A percentile compares a stretch with the other conserved stretches of the same genome.
These are phyloP conservation scores for Elysia chlorotica DNA, from an alignment of 1,140 invertebrate species.

Conservation along the genomic window DNA sequence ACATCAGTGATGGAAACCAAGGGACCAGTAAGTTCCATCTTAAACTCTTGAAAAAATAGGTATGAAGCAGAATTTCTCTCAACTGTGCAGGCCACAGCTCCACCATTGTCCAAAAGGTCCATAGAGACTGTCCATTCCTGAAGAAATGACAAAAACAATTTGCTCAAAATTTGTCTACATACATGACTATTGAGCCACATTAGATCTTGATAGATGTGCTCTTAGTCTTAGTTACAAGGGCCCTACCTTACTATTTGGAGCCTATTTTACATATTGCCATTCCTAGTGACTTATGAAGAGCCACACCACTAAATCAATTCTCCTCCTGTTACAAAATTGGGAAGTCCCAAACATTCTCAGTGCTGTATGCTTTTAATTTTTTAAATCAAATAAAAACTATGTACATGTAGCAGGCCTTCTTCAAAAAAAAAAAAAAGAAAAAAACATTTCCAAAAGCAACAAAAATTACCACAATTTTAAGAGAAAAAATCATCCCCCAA, in stretches of 20 bases:
- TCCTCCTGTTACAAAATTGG: too few species aligned
- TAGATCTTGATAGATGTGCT: background rate
- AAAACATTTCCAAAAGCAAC: background rate
- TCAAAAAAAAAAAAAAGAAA: too few species aligned
- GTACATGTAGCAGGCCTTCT: too few species aligned
- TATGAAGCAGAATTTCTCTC: constrained; percentile 14
- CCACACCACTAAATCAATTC: too few species aligned
- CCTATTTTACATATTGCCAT: background rate
- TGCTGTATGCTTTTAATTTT: too few species aligned
- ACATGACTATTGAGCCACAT: too few species aligned
- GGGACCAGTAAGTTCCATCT: constrained; percentile 17
- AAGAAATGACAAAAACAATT: background rate
- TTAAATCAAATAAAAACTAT: too few species aligned
- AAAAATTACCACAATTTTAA: background rate
- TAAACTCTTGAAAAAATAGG: constrained; percentile 18
- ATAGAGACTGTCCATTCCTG: background rate
- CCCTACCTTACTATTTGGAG: background rate
- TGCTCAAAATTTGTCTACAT: too few species aligned
- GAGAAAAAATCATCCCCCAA: background rate
- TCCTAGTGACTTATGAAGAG: too few species aligned
- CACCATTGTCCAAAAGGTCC: background rate
- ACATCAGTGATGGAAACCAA: constrained; percentile 16
- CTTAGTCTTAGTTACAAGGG: background rate
- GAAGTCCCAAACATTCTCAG: too few species aligned
- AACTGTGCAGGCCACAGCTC: background rate